These are phyloP conservation scores for Saccostrea cuccullata DNA, from an alignment of 1,140 invertebrate genomes.

Conservation along the genomic window DNA sequence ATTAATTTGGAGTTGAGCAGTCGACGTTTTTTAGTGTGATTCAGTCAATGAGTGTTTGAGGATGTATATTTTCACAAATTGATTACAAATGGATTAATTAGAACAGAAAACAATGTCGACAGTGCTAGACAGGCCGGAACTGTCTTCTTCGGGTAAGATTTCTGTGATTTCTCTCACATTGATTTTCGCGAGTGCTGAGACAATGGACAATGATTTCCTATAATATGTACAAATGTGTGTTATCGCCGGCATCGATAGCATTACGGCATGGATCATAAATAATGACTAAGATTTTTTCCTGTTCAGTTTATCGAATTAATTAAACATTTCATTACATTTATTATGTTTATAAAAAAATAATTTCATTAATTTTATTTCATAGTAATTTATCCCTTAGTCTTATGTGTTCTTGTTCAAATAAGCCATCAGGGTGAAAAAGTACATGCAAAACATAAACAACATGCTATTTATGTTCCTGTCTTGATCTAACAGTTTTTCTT, in stretches of 20 bases:
- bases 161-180: background rate
- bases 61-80: constrained; percentile 35
- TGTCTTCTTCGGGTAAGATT: constrained; percentile 61
- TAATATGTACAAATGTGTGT: background rate
- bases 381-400: no score
- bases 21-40: constrained; percentile 21
- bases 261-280: background rate
- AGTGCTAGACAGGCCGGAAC: constrained; percentile 56
- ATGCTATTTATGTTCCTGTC: no score
- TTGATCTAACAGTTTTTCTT: no score
- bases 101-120: constrained; percentile 52
- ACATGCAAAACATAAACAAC: no score
- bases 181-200: background rate
- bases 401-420: no score
- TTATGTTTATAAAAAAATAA: background rate
- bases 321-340: background rate
- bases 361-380: no score
- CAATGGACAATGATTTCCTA: constrained; percentile 10
- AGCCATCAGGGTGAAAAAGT: no score
- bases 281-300: background rate
- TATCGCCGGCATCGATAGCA: background rate
- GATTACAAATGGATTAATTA: constrained; percentile 2
- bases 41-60: background rate
- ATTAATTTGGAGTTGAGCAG: constrained; percentile 12
- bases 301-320: background rate